Evolutionary conservation across 2,888 invertebrate species (phyloP).

Genomic region (Conops quadrifasciatus): DNA sequence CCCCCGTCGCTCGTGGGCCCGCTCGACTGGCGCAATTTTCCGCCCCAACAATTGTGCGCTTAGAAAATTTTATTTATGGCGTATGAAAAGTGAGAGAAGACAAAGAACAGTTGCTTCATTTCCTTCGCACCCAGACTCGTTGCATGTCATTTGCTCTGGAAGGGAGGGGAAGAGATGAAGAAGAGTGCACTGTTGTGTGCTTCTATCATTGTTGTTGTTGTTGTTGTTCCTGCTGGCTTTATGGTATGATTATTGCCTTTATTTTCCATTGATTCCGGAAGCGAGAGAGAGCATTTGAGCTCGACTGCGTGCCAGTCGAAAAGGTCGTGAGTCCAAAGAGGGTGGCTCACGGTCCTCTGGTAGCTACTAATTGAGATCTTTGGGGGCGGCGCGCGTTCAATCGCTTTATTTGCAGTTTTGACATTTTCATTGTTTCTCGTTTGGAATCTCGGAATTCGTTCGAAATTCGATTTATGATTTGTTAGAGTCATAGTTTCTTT

Average conservation of each 20-base stretch:
- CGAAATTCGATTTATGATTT: constrained; percentile 17
- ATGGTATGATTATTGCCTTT: neutral
- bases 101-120: neutral
- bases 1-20: neutral
- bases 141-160: neutral
- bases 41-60: constrained; percentile 26
- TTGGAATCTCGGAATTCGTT: neutral
- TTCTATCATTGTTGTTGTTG: neutral
- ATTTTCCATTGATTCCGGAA: too few relatives aligned
- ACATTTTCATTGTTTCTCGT: constrained; percentile 25
- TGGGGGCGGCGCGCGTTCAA: constrained; percentile 38
- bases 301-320: neutral
- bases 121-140: neutral
- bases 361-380: constrained; percentile 21
- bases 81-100: constrained; percentile 30
- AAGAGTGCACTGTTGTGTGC: neutral
- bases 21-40: constrained; percentile 10
- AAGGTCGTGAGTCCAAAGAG: neutral
- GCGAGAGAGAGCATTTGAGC: too few relatives aligned
- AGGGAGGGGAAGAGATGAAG: neutral
- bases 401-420: constrained; percentile 37
- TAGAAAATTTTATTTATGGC: constrained; percentile 35
- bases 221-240: constrained; percentile 27
- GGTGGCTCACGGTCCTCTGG: neutral
- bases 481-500: neutral